phyloP scores from a whole-genome alignment of 1,140 invertebrate species.

The Heliconius hermathena region DNA sequence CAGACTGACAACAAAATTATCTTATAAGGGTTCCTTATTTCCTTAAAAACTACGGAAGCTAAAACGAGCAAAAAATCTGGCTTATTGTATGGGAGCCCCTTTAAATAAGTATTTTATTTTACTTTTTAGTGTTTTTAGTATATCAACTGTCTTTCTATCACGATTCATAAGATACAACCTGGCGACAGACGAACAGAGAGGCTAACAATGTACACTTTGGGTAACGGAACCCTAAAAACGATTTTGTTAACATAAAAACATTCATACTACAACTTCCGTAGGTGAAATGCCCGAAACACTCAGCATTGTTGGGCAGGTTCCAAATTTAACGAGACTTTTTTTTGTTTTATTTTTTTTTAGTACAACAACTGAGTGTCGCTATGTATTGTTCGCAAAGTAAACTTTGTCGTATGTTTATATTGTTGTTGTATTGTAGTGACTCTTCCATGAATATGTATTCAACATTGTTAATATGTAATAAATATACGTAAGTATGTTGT shows the following conservation, averaged over 20 bases:
- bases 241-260: not conserved
- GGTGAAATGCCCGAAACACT: not conserved
- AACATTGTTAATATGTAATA: not conserved
- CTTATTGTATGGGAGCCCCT: too few species aligned
- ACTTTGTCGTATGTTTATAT: not conserved
- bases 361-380: not conserved
- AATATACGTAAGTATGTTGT: not conserved
- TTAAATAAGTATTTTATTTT: too few species aligned
- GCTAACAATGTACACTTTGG: too few species aligned
- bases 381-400: not conserved
- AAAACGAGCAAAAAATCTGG: too few species aligned
- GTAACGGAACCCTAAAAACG: too few species aligned
- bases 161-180: too few species aligned
- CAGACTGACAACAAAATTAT: too few species aligned
- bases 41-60: too few species aligned
- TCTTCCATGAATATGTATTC: not conserved
- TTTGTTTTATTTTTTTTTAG: not conserved
- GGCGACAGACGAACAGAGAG: too few species aligned
- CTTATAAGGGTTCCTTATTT: too few species aligned
- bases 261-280: not conserved
- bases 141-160: too few species aligned
- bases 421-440: not conserved
- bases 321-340: slow-evolving; percentile 14
- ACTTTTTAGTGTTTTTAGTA: too few species aligned
- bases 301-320: slow-evolving; percentile 13